These are phyloP conservation scores for Acipenser oxyrinchus DNA, from an alignment of 2,797 vertebrate species.

Conservation along the genomic window DNA sequence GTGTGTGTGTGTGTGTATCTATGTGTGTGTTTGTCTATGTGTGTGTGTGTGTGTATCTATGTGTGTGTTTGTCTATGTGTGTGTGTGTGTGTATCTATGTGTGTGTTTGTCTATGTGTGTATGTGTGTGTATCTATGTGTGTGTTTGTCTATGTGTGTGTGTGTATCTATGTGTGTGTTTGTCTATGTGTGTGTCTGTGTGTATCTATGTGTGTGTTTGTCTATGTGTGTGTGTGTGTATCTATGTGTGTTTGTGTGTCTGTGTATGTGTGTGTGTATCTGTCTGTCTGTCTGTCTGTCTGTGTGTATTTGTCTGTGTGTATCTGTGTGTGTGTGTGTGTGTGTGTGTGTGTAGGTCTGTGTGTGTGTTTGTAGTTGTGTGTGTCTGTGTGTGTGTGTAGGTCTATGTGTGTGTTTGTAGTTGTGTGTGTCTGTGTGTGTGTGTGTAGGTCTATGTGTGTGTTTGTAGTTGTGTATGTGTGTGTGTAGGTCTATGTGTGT, in stretches of 20 bases:
- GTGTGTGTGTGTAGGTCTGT: not conserved
- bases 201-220: not conserved
- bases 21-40: not conserved
- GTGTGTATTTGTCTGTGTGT: not conserved
- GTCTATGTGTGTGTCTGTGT: not conserved
- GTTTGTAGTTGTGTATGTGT: conserved; percentile 4
- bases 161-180: not conserved
- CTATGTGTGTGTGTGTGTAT: not conserved
- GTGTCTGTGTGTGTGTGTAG: not conserved
- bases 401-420: too few species aligned
- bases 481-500: not conserved
- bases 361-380: too few species aligned
- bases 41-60: not conserved
- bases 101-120: not conserved
- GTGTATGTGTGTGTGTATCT: conserved; percentile 1
- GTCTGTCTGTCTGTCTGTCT: too few species aligned
- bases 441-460: not conserved
- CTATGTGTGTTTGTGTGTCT: too few species aligned
- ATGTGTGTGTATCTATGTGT: not conserved
- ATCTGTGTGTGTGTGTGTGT: not conserved
- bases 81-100: not conserved
- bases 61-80: not conserved
- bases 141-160: not conserved
- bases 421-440: too few species aligned
- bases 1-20: not conserved